phyloP scores from a whole-genome alignment of 2,888 invertebrate species.

The Acanthoscelides obtectus region DNA sequence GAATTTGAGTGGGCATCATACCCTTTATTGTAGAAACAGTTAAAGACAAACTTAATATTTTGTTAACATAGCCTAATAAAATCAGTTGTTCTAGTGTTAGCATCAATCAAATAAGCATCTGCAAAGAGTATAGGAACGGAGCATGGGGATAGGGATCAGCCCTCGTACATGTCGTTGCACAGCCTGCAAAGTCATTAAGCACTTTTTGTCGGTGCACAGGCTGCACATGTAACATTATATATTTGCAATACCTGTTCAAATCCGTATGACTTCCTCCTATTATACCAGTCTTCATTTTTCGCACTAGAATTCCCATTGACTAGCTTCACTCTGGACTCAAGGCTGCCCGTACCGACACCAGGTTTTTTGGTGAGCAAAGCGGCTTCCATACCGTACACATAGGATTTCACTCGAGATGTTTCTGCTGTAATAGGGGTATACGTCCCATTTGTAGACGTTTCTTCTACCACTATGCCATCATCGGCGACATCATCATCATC shows the following conservation, averaged over 20 bases:
- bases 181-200: too few relatives aligned
- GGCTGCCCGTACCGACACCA: slow-evolving; percentile 47
- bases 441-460: slow-evolving; percentile 13
- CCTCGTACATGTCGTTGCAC: too few relatives aligned
- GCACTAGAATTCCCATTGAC: slow-evolving; percentile 35
- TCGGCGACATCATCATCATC: slow-evolving; percentile 36
- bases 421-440: slow-evolving; percentile 9
- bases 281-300: slow-evolving; percentile 63
- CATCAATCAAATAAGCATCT: too few relatives aligned
- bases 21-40: too few relatives aligned
- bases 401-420: slow-evolving; percentile 31
- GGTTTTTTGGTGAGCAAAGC: slow-evolving; percentile 38
- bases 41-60: too few relatives aligned
- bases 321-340: slow-evolving; percentile 48
- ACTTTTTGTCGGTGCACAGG: too few relatives aligned
- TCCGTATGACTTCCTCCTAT: slow-evolving; percentile 72
- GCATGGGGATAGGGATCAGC: too few relatives aligned
- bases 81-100: too few relatives aligned
- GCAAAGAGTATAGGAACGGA: too few relatives aligned
- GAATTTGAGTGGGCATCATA: too few relatives aligned
- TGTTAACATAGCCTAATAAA: too few relatives aligned
- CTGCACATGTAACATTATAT: too few relatives aligned
- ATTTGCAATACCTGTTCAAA: slow-evolving; percentile 50
- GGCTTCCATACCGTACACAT: slow-evolving; percentile 48
- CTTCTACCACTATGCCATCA: slow-evolving; percentile 50